Base-by-base conservation (phyloP, 2,113 vertebrate species). In the Ctenomys sociabilis region DNA sequence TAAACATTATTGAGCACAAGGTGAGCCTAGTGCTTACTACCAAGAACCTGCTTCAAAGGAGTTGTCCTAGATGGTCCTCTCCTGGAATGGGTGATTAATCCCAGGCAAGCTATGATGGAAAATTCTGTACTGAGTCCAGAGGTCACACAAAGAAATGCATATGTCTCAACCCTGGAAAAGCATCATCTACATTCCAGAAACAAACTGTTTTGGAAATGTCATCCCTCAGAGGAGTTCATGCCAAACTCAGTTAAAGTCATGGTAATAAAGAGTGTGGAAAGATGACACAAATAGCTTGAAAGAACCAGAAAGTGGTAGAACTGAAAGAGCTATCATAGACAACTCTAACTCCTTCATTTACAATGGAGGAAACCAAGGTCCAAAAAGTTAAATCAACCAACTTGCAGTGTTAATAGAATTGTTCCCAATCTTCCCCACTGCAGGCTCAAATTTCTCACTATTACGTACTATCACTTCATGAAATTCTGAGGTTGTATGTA, bases 111-210 rank as follows among this genome's bases (percentile, higher is more conserved):
- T 70, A 92, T 83, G 97, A 93, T 96, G 97, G 97, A 97, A 98
- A 97, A 96, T 95, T 97, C 92, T 95, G 92, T 68, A 80, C 94
- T 73, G 72, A 82, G 63, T 96, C 95, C 92, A 93, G 91, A 96
- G 97, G 97, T 98, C 97, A 97, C 82, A 90, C 85, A 93, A 93
- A 98, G 97, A 98, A 97, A 98, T 96, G 96, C 97, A 94, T 96
- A 94, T 97, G 96, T 95, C 90, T 97, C 96, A 96, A 83, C 92
- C 49, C 88, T 93, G 90, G 94, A 96, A 91, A 95, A 94, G 93
- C 66, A 78, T 96, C 95, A 82, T 96, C 94, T 88, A 78, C 97
- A 96, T 98, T 98, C 97, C 97, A 96, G 85, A 77, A 93, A 88
- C 77, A 95, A 93, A 97, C 92, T 98, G 93, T 97, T 98, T 97